Evolutionary conservation across 2,113 vertebrate species (phyloP), one percentile per base, ranked within the genome.

Genomic region (Nanger granti): DNA sequence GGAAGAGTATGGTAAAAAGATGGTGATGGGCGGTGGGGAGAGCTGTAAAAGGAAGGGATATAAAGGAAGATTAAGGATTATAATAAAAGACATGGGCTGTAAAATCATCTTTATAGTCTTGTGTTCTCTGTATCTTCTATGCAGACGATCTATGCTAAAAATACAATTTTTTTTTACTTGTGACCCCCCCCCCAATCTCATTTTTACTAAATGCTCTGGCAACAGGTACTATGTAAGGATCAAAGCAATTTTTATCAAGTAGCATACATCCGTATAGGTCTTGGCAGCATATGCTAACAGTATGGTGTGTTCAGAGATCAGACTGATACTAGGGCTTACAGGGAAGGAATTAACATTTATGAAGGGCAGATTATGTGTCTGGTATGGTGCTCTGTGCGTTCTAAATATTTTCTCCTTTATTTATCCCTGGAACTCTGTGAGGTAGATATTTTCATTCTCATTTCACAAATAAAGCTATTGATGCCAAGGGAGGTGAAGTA

Each of bases 41-140:
- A 54, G 37, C 31, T 88, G 34, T 80, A 94, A 83, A 87, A 29
- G 34, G 22, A 73, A 62, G 28, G 11, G 28, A 62, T 57, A 47
- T 59, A 47, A 84, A 89, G 79, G 60, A 85, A 96, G 87, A 96
- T 55, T 54, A 87, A 95, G 62, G 94, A 90, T 73, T 59, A 88
- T 34, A 90, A 96, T 47, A 73, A 95, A 96, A 95, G 44, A 54
- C 52, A 29, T 1, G 8, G 44, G 26, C 49, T 55, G 20, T 85
- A 95, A 98, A 97, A 64, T 49, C 92, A 87, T 88, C 91, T 34
- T 90, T 47, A 60, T 41, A 17, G 31, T 49, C 17, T 90, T 80
- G 59, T 18, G 64, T 92, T 89, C 92, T 55, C 37, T 79, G 18
- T 34, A n/a, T 52, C 54, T 89, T 91, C 62, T 14, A 76, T 17